These are phyloP conservation scores for Hyperoplus lanceolatus DNA, from an alignment of 2,797 vertebrate genomes.

Conservation along the genomic window DNA sequence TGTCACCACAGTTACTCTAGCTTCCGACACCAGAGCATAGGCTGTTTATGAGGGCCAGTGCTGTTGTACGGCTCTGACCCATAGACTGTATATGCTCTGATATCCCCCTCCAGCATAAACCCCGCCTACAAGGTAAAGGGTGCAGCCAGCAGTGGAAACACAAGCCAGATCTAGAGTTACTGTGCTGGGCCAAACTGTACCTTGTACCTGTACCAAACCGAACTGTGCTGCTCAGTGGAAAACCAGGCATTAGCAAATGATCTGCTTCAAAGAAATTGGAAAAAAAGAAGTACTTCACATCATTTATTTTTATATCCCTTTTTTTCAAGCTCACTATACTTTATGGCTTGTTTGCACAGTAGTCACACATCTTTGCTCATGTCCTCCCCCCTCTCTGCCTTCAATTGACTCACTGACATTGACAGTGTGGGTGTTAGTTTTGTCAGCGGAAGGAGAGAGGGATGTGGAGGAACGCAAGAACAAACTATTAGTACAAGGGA, in stretches of 20 bases:
- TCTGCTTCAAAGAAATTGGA: not conserved
- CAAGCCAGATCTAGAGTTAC: too few species aligned
- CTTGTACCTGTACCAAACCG: too few species aligned
- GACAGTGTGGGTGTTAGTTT: slow-evolving; percentile 65
- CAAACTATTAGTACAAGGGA: slow-evolving; percentile 22
- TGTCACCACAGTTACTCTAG: too few species aligned
- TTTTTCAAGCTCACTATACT: not conserved
- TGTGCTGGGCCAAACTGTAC: too few species aligned
- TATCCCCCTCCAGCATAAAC: too few species aligned
- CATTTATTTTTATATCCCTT: slow-evolving; percentile 5
- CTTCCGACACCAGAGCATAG: too few species aligned
- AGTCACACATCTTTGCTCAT: slow-evolving; percentile 47
- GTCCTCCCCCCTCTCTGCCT: slow-evolving; percentile 34
- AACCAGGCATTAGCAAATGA: not conserved
- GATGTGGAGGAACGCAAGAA: slow-evolving; percentile 24
- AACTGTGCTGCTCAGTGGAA: too few species aligned
- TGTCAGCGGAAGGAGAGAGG: slow-evolving; percentile 40
- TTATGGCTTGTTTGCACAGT: slow-evolving; percentile 40
- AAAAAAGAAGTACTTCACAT: not conserved
- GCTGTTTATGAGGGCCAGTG: too few species aligned
- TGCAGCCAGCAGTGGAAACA: too few species aligned
- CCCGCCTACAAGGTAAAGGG: too few species aligned
- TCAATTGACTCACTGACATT: slow-evolving; percentile 56
- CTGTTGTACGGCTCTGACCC: too few species aligned
- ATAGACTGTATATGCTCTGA: too few species aligned